Conservation (phyloP, 2,797 vertebrate species). For the Salmo trutta region DNA sequence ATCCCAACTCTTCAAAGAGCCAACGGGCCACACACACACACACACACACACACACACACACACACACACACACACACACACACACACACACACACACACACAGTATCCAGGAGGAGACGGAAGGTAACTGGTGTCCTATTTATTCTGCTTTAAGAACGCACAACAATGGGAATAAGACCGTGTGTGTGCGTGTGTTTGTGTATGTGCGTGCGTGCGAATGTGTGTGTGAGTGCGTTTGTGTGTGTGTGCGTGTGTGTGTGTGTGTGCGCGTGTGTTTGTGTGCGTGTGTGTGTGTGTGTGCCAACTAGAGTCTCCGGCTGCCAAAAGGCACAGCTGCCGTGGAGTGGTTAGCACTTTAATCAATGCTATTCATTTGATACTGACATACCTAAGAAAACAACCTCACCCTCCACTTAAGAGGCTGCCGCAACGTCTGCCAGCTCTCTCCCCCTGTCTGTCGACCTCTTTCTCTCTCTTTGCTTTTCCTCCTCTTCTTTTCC, state of each 20-base stretch:
- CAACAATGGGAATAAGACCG: conserved; percentile 2
- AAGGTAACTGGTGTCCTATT: no score
- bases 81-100: conserved; percentile 1
- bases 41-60: background rate
- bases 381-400: conserved; percentile 58
- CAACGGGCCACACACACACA: background rate
- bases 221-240: background rate
- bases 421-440: conserved; percentile 50
- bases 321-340: conserved; percentile 7
- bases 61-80: no score
- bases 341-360: conserved; percentile 52
- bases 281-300: conserved; percentile 10
- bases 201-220: background rate
- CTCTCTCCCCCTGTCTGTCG: conserved; percentile 9
- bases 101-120: no score
- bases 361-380: conserved; percentile 61
- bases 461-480: conserved; percentile 37
- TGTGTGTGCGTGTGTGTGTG: background rate
- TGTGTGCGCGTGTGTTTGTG: conserved; percentile 11
- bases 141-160: no score
- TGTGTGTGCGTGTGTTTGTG: conserved; percentile 5
- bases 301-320: background rate
- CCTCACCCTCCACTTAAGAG: conserved; percentile 59
- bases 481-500: conserved; percentile 54
- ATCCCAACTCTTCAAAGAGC: background rate